A percentile compares a stretch with the other conserved stretches of the same genome.
phyloP scores from a whole-genome alignment of 2,888 invertebrate genomes.

The Lydus trimaculatus region DNA sequence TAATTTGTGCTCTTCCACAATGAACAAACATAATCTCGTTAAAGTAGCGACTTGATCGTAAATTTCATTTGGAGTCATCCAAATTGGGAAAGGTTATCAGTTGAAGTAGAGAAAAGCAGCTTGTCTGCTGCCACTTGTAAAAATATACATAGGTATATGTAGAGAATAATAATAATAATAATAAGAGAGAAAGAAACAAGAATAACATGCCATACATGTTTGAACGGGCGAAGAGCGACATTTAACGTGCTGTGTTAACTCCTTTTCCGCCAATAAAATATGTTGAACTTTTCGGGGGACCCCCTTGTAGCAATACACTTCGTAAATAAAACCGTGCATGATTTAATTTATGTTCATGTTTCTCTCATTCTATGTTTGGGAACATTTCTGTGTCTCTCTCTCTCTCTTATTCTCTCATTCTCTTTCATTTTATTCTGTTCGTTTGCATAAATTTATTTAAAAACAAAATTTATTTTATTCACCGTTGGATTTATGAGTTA shows the following conservation, averaged over 20 bases:
- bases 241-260: constrained; percentile 27
- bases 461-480: constrained; percentile 33
- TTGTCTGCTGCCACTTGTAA: constrained; percentile 1
- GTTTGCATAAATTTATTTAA: constrained; percentile 33
- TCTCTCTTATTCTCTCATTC: background rate
- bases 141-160: too few relatives aligned
- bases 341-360: constrained; percentile 32
- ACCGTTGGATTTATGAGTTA: constrained; percentile 25
- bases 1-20: constrained; percentile 25
- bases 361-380: constrained; percentile 25
- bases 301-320: constrained; percentile 15
- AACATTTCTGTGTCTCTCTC: constrained; percentile 8
- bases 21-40: constrained; percentile 30
- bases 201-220: constrained; percentile 2
- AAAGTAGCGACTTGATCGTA: constrained; percentile 21
- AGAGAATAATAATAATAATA: background rate
- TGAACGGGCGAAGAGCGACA: constrained; percentile 12
- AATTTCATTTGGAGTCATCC: constrained; percentile 26
- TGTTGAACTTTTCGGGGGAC: constrained; percentile 16
- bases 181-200: background rate
- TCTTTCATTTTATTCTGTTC: constrained; percentile 20
- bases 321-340: constrained; percentile 27
- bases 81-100: constrained; percentile 19
- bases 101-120: constrained; percentile 14
- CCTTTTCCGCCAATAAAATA: constrained; percentile 28